phyloP scores from a whole-genome alignment of 2,113 vertebrate species.

The Dipodomys stephensi region DNA sequence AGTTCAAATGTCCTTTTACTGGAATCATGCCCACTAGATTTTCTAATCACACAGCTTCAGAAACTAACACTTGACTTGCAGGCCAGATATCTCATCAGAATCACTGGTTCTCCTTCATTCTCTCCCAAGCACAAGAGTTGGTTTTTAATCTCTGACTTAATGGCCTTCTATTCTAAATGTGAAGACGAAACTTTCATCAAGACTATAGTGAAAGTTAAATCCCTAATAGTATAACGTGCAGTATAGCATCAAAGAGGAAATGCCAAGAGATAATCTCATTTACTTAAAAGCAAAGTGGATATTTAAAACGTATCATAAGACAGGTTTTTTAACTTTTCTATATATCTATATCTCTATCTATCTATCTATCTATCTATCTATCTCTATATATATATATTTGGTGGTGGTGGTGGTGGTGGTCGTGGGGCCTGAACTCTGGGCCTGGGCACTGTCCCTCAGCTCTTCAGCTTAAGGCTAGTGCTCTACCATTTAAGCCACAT shows the following conservation, averaged over 20 bases:
- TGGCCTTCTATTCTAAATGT: conserved; percentile 31
- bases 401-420: too few species aligned
- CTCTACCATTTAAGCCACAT: too few species aligned
- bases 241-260: background rate
- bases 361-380: too few species aligned
- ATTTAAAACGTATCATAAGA: background rate
- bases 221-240: background rate
- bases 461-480: too few species aligned
- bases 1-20: conserved; percentile 82
- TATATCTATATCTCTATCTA: too few species aligned
- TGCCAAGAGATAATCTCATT: background rate
- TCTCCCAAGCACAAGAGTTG: conserved; percentile 41
- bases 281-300: background rate
- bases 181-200: conserved; percentile 32
- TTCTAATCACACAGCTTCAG: conserved; percentile 20
- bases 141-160: conserved; percentile 38
- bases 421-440: too few species aligned
- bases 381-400: too few species aligned
- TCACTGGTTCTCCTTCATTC: conserved; percentile 52
- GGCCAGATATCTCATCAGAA: background rate
- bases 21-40: conserved; percentile 70
- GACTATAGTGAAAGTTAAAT: background rate
- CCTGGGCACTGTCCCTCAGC: too few species aligned
- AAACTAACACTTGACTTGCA: conserved; percentile 46
- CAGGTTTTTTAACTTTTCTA: too few species aligned